A percentile compares a stretch with the other conserved stretches of the same genome.
These are phyloP conservation scores for Malurus melanocephalus DNA, from an alignment of 2,113 vertebrate species.

Conservation along the genomic window DNA sequence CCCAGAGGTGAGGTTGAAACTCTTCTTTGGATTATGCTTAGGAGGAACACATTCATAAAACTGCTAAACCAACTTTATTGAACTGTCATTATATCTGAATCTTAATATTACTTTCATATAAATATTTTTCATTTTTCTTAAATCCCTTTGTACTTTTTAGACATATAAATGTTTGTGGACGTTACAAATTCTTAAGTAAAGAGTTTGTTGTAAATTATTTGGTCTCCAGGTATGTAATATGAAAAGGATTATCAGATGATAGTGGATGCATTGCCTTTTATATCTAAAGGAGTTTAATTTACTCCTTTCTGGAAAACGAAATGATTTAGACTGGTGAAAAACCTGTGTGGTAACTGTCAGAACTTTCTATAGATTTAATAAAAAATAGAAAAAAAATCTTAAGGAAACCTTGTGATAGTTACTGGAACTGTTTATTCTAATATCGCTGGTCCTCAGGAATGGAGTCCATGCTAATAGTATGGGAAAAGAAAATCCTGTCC, in stretches of 20 bases:
- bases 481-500: background rate
- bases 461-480: background rate
- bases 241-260: background rate
- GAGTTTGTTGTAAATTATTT: background rate
- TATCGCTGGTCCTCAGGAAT: background rate
- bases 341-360: rapidly evolving
- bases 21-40: constrained; percentile 66
- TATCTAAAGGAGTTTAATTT: background rate
- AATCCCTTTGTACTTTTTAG: background rate
- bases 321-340: background rate
- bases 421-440: background rate
- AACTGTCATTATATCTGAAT: background rate
- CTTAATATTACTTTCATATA: background rate
- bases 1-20: constrained; percentile 61
- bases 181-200: background rate
- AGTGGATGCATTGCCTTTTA: background rate
- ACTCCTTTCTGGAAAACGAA: background rate
- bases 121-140: background rate
- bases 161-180: background rate
- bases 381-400: background rate
- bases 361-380: background rate
- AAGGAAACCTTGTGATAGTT: background rate
- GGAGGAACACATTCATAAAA: constrained; percentile 54
- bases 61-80: background rate
- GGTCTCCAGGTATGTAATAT: background rate